phyloP scores from a whole-genome alignment of 2,797 vertebrate genomes.

The Propithecus deckenii region DNA sequence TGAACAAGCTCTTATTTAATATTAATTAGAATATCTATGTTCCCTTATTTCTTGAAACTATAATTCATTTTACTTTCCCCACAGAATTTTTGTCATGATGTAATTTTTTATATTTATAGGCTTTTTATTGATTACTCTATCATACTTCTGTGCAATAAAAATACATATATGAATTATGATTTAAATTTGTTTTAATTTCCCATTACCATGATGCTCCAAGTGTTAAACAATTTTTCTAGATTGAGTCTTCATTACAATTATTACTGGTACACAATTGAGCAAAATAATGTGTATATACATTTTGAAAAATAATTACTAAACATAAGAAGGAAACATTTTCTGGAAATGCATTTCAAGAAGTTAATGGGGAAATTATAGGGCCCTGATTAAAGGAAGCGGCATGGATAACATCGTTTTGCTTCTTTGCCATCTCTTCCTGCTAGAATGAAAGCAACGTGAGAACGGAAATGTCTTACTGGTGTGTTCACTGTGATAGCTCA shows the following conservation, averaged over 20 bases:
- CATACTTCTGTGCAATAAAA: not conserved
- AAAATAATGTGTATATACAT: not conserved
- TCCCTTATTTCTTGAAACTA: not conserved
- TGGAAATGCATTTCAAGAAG: not conserved
- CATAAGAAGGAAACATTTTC: not conserved
- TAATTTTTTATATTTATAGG: not conserved
- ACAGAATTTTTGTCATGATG: not conserved
- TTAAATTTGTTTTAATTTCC: slow-evolving; percentile 3
- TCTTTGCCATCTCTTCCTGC: not conserved
- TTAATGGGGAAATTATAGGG: not conserved
- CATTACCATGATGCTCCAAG: not conserved
- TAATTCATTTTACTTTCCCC: not conserved
- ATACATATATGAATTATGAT: not conserved
- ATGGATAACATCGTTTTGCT: not conserved
- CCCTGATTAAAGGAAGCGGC: not conserved
- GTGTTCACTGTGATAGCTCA: not conserved
- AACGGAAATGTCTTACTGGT: not conserved
- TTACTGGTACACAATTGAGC: not conserved
- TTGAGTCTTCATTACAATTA: not conserved
- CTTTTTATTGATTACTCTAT: not conserved
- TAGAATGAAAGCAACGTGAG: not conserved
- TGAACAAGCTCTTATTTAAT: slow-evolving; percentile 1
- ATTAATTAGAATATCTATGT: not conserved
- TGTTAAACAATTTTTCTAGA: not conserved
- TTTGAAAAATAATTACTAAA: not conserved